Percentiles rank a stretch among this genome's conserved stretches.
Evolutionary conservation across 2,888 invertebrate species (phyloP).

Genomic region (Epiperipatus broadwayi): DNA sequence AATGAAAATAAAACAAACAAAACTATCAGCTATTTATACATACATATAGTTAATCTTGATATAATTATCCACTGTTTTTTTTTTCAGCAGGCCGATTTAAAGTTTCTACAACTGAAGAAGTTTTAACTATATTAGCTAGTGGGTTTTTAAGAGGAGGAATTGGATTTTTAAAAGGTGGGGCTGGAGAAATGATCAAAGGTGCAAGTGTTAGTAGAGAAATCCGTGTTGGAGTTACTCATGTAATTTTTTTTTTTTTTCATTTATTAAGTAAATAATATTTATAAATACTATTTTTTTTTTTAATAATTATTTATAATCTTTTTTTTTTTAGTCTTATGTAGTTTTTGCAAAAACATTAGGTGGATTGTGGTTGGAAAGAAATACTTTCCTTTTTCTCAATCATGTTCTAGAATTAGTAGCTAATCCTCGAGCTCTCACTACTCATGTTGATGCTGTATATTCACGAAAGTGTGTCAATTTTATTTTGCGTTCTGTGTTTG

Average conservation of each 20-base stretch:
- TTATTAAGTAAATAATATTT: slow-evolving; percentile 3
- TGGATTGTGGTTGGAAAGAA: slow-evolving; percentile 79
- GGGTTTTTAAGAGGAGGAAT: slow-evolving; percentile 86
- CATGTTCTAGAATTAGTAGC: slow-evolving; percentile 78
- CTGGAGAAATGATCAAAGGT: slow-evolving; percentile 85
- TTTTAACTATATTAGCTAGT: slow-evolving; percentile 68
- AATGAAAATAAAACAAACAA: too few relatives aligned
- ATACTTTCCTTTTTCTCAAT: slow-evolving; percentile 60
- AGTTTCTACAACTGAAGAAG: slow-evolving; percentile 56
- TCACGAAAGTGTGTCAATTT: slow-evolving; percentile 93
- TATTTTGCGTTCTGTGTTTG: slow-evolving; percentile 71
- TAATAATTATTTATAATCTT: neutral
- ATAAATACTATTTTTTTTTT: neutral
- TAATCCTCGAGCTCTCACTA: slow-evolving; percentile 82
- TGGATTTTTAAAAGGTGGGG: slow-evolving; percentile 59
- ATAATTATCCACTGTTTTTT: too few relatives aligned
- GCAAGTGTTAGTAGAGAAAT: slow-evolving; percentile 85
- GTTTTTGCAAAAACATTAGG: slow-evolving; percentile 85
- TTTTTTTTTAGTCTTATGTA: slow-evolving; percentile 59
- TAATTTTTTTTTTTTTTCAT: slow-evolving; percentile 34
- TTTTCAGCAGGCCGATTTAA: slow-evolving; percentile 10
- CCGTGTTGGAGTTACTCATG: slow-evolving; percentile 88
- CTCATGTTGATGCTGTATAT: slow-evolving; percentile 92
- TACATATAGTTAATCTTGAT: too few relatives aligned
- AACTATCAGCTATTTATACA: slow-evolving; percentile 17